phyloP scores from a whole-genome alignment of 1,140 invertebrate species.

The Centruroides sculpturatus region DNA sequence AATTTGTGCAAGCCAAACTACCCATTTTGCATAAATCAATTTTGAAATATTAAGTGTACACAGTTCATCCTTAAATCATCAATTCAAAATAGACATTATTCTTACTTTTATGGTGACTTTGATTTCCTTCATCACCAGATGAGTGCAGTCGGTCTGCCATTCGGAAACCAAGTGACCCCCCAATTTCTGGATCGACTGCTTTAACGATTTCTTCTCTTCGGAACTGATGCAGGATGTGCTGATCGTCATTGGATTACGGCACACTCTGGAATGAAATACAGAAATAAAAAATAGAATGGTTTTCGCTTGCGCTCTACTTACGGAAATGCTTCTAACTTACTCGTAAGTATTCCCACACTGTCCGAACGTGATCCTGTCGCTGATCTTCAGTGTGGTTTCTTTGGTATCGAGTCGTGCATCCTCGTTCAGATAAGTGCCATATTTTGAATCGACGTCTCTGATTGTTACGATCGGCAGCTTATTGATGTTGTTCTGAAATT shows the following conservation, averaged over 20 bases:
- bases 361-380: conserved; percentile 30
- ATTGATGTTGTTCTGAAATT: conserved; percentile 21
- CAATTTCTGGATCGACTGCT: conserved; percentile 20
- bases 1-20: no score
- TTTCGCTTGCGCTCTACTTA: neutral
- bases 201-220: conserved; percentile 21
- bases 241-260: conserved; percentile 26
- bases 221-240: conserved; percentile 6
- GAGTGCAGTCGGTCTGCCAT: conserved; percentile 35
- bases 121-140: conserved; percentile 48
- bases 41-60: no score
- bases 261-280: conserved; percentile 18
- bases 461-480: conserved; percentile 24
- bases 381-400: conserved; percentile 22
- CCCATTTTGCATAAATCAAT: no score
- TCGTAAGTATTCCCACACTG: conserved; percentile 27
- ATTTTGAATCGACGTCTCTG: conserved; percentile 30
- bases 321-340: conserved; percentile 19
- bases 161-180: conserved; percentile 30
- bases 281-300: neutral
- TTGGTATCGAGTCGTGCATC: conserved; percentile 16
- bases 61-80: no score
- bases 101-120: conserved; percentile 50
- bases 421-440: conserved; percentile 29
- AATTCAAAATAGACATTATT: neutral